Conservation (phyloP, 2,888 invertebrate genomes). For the Caenorhabditis afra region DNA sequence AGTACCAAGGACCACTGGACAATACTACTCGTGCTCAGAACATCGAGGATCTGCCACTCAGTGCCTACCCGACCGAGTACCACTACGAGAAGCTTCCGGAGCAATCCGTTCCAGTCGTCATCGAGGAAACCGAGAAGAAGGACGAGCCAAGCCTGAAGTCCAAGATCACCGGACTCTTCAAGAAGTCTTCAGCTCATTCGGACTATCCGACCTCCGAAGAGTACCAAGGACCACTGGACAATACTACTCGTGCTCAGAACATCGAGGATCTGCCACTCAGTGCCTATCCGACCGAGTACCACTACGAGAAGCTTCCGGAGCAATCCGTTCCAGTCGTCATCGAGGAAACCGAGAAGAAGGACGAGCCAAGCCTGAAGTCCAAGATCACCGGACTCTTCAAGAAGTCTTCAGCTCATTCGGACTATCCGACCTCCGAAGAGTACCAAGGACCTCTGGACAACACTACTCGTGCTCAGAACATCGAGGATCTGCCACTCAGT, state of each 20-base stretch:
- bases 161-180: conserved; percentile 49
- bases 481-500: conserved; percentile 57
- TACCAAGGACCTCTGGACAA: conserved; percentile 41
- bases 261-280: conserved; percentile 21
- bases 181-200: conserved; percentile 26
- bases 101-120: conserved; percentile 23
- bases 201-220: conserved; percentile 27
- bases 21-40: conserved; percentile 5
- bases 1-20: conserved; percentile 13
- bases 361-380: conserved; percentile 20
- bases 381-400: conserved; percentile 57
- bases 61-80: conserved; percentile 60
- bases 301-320: conserved; percentile 30
- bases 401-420: conserved; percentile 56
- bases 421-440: conserved; percentile 52
- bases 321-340: conserved; percentile 15
- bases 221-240: conserved; percentile 21
- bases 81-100: conserved; percentile 38
- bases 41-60: neutral
- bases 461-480: conserved; percentile 48
- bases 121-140: conserved; percentile 44
- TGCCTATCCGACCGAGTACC: conserved; percentile 27
- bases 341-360: conserved; percentile 36
- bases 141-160: conserved; percentile 55
- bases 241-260: conserved; percentile 16